Evolutionary conservation across 1,140 invertebrate species (phyloP).

Genomic region (Patella vulgata): DNA sequence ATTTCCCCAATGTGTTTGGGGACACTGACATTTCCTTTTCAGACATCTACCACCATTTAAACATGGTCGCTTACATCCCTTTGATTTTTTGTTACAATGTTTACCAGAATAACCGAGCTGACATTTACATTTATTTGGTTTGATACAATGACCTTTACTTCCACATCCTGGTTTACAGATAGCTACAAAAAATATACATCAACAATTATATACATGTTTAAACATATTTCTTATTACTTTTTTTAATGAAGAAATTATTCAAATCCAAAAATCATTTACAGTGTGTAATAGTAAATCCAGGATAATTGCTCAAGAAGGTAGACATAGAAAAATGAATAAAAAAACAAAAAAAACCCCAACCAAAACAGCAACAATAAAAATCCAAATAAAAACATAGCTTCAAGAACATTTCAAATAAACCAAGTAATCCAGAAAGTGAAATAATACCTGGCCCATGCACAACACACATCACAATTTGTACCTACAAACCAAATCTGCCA

Average conservation of each 20-base stretch:
- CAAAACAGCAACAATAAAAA: no score
- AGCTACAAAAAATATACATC: slow-evolving; percentile 47
- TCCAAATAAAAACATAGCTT: no score
- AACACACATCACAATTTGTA: no score
- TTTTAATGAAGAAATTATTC: background rate
- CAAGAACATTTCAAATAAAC: no score
- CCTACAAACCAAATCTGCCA: no score
- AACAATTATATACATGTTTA: background rate
- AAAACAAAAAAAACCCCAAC: no score
- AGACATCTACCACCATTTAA: slow-evolving; percentile 56
- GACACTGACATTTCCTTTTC: slow-evolving; percentile 55
- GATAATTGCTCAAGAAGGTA: no score
- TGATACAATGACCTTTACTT: slow-evolving; percentile 49
- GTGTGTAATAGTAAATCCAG: background rate
- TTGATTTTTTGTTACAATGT: slow-evolving; percentile 46
- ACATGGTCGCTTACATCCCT: slow-evolving; percentile 48
- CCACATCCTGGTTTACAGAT: slow-evolving; percentile 58
- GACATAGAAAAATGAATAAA: no score
- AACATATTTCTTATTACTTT: no score
- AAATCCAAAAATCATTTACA: background rate
- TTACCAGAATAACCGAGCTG: slow-evolving; percentile 54
- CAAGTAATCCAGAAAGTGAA: no score
- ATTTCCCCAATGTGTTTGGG: slow-evolving; percentile 41
- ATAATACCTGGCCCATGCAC: no score
- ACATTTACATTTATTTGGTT: slow-evolving; percentile 58